These are phyloP conservation scores for Acipenser oxyrinchus DNA, from an alignment of 2,797 vertebrate genomes.

Conservation along the genomic window DNA sequence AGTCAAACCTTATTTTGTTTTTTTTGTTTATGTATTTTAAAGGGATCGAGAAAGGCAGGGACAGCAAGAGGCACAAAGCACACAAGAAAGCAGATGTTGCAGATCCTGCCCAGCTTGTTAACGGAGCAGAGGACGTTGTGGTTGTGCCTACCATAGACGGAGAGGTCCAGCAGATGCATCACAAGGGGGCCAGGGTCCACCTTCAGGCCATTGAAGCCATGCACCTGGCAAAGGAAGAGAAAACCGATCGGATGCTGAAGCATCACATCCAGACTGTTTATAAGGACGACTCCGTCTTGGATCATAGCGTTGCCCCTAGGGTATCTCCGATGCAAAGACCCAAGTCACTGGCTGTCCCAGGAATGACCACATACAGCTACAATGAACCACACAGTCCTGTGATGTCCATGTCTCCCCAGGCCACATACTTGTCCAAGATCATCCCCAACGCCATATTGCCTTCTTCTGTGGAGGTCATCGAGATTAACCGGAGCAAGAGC, in stretches of 20 bases:
- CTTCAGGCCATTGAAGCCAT: constrained; percentile 57
- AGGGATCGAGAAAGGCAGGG: too few species aligned
- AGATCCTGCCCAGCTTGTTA: too few species aligned
- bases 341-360: constrained; percentile 84
- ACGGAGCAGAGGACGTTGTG: too few species aligned
- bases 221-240: neutral
- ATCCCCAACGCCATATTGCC: constrained; percentile 91
- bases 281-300: neutral
- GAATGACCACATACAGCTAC: constrained; percentile 52
- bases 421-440: constrained; percentile 90
- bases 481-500: constrained; percentile 72
- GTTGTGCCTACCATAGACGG: neutral
- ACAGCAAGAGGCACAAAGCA: too few species aligned
- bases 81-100: too few species aligned
- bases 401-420: constrained; percentile 92
- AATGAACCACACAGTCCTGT: constrained; percentile 65
- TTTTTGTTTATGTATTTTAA: too few species aligned
- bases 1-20: too few species aligned
- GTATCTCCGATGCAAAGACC: constrained; percentile 62
- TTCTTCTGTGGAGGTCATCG: constrained; percentile 84
- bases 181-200: constrained; percentile 48
- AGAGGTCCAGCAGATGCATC: neutral
- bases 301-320: constrained; percentile 42
- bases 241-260: neutral
- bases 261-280: neutral